phyloP scores from a whole-genome alignment of 2,113 vertebrate genomes.

The Athene noctua region DNA sequence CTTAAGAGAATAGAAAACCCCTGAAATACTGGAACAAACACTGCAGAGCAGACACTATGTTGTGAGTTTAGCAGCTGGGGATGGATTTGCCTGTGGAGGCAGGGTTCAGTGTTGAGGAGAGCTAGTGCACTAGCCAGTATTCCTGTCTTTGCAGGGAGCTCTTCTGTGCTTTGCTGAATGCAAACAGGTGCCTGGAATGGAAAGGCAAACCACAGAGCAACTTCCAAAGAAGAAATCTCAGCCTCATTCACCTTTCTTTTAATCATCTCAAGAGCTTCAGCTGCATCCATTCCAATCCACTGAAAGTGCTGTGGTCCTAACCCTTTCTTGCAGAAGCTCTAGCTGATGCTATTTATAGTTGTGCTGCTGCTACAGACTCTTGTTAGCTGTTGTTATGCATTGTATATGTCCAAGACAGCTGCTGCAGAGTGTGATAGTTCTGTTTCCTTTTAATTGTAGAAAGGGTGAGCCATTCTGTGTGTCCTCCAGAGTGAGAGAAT shows the following conservation, averaged over 20 bases:
- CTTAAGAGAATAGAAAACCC: neutral
- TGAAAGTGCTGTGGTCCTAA: conserved; percentile 2
- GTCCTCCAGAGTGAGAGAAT: neutral
- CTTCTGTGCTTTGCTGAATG: neutral
- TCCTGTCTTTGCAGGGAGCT: neutral
- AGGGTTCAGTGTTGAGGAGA: neutral
- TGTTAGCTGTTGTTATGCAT: neutral
- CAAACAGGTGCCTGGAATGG: neutral
- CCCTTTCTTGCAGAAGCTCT: neutral
- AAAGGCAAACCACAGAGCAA: neutral
- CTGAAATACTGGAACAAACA: neutral
- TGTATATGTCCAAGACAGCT: conserved; percentile 16
- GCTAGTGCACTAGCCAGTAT: neutral
- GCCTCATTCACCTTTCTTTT: neutral
- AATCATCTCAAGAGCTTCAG: neutral
- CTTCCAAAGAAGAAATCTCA: neutral
- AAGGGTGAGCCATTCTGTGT: neutral
- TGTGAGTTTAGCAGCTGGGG: neutral
- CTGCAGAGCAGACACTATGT: neutral
- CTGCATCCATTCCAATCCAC: neutral
- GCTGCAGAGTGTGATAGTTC: neutral
- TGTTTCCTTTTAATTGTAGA: neutral
- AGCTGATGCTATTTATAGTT: conserved; percentile 38
- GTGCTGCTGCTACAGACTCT: conserved; percentile 33
- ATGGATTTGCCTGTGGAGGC: neutral